These are phyloP conservation scores for Myanophis thanlyinensis DNA, from an alignment of 2,113 vertebrate genomes.

Conservation along the genomic window DNA sequence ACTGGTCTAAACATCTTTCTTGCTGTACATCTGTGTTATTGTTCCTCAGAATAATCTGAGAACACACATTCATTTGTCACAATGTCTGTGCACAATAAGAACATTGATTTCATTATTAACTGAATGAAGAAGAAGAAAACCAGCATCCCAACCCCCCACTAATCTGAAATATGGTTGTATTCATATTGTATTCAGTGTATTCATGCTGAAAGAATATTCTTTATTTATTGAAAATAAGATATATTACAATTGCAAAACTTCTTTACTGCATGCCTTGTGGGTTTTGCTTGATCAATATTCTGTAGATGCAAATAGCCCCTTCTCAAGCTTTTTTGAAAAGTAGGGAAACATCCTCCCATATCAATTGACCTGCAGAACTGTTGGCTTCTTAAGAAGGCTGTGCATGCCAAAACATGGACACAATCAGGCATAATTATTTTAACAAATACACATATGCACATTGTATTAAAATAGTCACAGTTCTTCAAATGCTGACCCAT, in stretches of 20 bases:
- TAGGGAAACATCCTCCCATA: not conserved
- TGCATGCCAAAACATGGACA: not conserved
- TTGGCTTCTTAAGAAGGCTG: not conserved
- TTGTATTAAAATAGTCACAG: not conserved
- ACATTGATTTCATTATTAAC: not conserved
- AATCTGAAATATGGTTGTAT: not conserved
- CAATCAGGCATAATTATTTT: not conserved
- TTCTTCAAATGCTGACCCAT: not conserved
- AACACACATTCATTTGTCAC: not conserved
- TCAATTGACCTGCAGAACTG: not conserved
- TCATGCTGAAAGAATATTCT: not conserved
- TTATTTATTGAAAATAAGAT: not conserved
- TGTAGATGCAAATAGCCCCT: not conserved
- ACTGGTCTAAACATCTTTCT: not conserved
- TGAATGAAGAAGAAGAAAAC: not conserved
- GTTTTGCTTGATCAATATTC: not conserved
- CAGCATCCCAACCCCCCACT: not conserved
- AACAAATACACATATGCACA: not conserved
- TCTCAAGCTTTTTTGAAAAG: not conserved
- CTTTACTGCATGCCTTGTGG: not conserved
- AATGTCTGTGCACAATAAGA: not conserved
- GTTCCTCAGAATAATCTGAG: not conserved
- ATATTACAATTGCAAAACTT: not conserved
- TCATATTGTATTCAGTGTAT: not conserved
- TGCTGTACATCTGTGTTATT: not conserved